Base-by-base conservation (phyloP, 2,797 vertebrate species). In the Knipowitschia caucasica region DNA sequence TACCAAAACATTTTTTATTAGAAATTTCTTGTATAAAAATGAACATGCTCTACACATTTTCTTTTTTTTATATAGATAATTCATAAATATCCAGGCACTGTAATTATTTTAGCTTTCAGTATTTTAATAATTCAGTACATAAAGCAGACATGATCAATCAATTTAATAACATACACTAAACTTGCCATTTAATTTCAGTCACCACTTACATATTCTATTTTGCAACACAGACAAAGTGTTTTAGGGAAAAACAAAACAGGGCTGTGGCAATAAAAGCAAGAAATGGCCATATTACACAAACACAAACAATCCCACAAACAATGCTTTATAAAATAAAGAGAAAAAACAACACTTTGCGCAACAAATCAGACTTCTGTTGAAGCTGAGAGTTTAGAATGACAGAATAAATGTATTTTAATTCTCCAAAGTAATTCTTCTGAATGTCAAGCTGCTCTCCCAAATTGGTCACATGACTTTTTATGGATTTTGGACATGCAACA, bases 61-160 rank as follows among this genome's bases (percentile, higher is more conserved):
- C 83, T 43, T 79, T 81, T 79, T 79, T 81, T 79, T 79, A 69
- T 84, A 85, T 82, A 85, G 83, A 88, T 88, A 88, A 87, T 89
- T 92, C 92, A 92, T 92, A 94, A 90, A 95, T 94, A 96, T 94
- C 92, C 94, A 96, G 94, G 94, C 94, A 95, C 94, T 96, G 93
- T 93, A 92, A 90, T 93, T 92, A 72, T 89, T 83, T 80, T 42
- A 46, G 53, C 54, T 61, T 64, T 63, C 8, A 20, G 20, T 52
- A 87, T 72, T 81, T 60, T 83, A 83, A 90, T 91, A 85, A 89
- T 90, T 92, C 87, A 76, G 88, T 92, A 92, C 93, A 92, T 92
- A 88, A 88, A 83, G 92, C 92, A 92, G 92, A 93, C 89, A 85
- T 88, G 82, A 81, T 92, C 92, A 93, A 90, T 91, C 86, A 88